Evolutionary conservation across 2,797 vertebrate genomes (phyloP).

Genomic region (Spinus olivaceus): DNA sequence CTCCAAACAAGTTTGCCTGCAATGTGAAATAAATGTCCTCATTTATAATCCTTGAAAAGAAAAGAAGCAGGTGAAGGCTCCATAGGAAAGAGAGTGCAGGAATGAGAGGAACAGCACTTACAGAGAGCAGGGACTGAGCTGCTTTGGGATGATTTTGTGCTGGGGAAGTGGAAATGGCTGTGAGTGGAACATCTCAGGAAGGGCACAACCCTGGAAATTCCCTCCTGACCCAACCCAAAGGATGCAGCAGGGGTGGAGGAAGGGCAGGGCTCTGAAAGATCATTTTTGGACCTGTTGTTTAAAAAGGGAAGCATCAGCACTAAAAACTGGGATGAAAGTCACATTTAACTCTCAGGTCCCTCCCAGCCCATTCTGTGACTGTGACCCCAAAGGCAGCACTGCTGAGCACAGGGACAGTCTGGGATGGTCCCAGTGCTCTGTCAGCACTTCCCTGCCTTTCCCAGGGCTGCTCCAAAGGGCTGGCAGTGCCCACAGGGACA

Average conservation of each 20-base stretch:
- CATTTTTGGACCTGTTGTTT: background rate
- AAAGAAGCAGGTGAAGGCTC: background rate
- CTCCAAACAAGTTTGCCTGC: slow-evolving; percentile 9
- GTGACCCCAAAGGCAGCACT: background rate
- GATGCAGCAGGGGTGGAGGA: background rate
- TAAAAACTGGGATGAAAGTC: background rate
- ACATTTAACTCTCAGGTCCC: accelerated
- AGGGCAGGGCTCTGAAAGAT: background rate
- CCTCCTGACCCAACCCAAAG: background rate
- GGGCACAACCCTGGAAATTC: background rate
- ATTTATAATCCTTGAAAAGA: background rate
- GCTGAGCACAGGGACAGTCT: background rate
- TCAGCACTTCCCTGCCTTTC: background rate
- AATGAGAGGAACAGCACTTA: background rate
- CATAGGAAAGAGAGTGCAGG: background rate
- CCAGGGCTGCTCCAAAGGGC: background rate
- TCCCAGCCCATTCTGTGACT: background rate
- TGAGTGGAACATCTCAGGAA: background rate
- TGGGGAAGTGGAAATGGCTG: background rate
- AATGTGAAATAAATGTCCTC: background rate
- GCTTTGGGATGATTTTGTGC: background rate
- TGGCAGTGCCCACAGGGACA: background rate
- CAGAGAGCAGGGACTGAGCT: background rate
- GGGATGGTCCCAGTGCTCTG: background rate
- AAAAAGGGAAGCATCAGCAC: background rate